phyloP scores from a whole-genome alignment of 2,888 invertebrate species.

The Scelioninae gen. 1 region DNA sequence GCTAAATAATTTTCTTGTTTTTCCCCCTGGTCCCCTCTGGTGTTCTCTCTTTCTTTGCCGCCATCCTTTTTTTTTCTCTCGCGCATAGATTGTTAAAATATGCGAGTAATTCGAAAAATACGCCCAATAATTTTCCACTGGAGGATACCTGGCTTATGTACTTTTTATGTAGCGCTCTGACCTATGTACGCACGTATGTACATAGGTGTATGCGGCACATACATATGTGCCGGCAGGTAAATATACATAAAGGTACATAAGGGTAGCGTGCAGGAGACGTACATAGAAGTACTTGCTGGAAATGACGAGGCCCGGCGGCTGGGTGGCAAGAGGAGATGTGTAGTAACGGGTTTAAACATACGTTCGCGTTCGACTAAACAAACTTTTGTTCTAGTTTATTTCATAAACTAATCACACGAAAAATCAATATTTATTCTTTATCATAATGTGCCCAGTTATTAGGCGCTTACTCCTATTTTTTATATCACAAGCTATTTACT shows the following conservation, averaged over 20 bases:
- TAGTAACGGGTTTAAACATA: slow-evolving; percentile 71
- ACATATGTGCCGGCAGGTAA: slow-evolving; percentile 70
- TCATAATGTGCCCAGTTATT: slow-evolving; percentile 4
- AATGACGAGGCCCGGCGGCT: slow-evolving; percentile 81
- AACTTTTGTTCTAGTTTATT: slow-evolving; percentile 65
- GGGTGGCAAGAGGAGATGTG: slow-evolving; percentile 66
- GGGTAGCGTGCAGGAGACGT: slow-evolving; percentile 82
- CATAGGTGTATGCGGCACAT: slow-evolving; percentile 47
- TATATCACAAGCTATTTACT: slow-evolving; percentile 1
- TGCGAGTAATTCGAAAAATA: slow-evolving; percentile 79
- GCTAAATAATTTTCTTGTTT: too few relatives aligned
- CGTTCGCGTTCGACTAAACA: slow-evolving; percentile 67
- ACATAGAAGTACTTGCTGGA: slow-evolving; percentile 84
- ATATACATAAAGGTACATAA: slow-evolving; percentile 72
- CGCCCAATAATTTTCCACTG: slow-evolving; percentile 76
- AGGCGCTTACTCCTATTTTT: neutral
- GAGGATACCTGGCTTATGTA: slow-evolving; percentile 72
- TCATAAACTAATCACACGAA: slow-evolving; percentile 63
- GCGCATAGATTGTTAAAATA: slow-evolving; percentile 61
- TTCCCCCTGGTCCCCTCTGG: too few relatives aligned
- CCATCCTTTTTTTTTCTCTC: slow-evolving; percentile 57
- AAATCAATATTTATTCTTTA: slow-evolving; percentile 59
- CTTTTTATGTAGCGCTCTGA: slow-evolving; percentile 78
- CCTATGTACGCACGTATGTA: slow-evolving; percentile 74
- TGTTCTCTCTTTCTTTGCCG: too few relatives aligned